A percentile compares a stretch with the other conserved stretches of the same genome.
Conservation (phyloP, 1,140 invertebrate species). For the Orussus abietinus region DNA sequence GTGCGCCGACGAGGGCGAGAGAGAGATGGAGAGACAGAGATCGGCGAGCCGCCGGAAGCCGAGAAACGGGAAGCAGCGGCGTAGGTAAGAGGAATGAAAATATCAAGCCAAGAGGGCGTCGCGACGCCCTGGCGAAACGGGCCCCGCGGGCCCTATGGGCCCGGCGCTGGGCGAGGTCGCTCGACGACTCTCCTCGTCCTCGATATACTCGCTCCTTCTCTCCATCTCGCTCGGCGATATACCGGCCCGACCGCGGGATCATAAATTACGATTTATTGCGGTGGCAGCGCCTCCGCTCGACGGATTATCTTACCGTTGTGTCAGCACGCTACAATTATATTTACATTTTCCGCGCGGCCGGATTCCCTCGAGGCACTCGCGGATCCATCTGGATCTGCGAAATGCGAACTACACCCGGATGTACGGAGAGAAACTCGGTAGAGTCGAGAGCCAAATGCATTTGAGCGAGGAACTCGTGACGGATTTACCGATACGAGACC, state of each 20-base stretch:
- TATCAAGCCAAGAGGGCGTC: no score
- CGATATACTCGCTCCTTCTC: not conserved
- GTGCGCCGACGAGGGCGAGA: constrained; percentile 18
- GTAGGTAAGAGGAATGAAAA: constrained; percentile 9
- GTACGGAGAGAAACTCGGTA: no score
- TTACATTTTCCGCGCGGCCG: constrained; percentile 42
- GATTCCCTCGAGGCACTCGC: constrained; percentile 22
- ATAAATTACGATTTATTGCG: constrained; percentile 52
- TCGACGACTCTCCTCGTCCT: no score
- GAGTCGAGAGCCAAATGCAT: no score
- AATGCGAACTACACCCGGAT: no score
- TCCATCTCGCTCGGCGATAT: constrained; percentile 35
- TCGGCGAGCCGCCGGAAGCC: constrained; percentile 5
- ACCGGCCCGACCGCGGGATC: constrained; percentile 34
- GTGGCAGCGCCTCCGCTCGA: constrained; percentile 44
- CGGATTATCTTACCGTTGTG: constrained; percentile 51
- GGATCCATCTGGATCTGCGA: no score
- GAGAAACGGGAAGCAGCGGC: no score
- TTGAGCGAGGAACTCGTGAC: no score
- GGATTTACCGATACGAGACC: no score
- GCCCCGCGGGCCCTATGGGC: no score
- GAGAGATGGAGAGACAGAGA: constrained; percentile 13
- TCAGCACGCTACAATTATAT: constrained; percentile 50
- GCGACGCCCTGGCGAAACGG: no score
- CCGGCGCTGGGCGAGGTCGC: no score